A percentile compares a stretch with the other conserved stretches of the same genome.
These are phyloP conservation scores for Xestia ashworthii DNA, from an alignment of 2,888 invertebrate species.

Conservation along the genomic window DNA sequence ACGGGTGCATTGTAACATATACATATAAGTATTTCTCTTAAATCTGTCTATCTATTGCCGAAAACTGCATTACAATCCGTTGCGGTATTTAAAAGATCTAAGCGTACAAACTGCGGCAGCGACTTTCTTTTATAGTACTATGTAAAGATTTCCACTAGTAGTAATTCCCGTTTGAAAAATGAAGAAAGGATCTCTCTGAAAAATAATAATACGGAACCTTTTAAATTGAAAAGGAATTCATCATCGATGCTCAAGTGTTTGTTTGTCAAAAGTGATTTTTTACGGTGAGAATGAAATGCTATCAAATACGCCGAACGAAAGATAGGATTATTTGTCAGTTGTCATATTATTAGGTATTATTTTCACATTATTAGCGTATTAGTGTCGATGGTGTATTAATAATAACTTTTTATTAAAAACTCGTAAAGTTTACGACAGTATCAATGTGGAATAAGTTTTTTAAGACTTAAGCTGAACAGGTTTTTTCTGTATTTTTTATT, in stretches of 20 bases:
- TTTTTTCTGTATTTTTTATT: not conserved
- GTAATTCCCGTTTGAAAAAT: not conserved
- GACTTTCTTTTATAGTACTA: no score
- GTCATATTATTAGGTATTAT: constrained; percentile 31
- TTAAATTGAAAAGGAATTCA: not conserved
- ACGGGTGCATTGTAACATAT: no score
- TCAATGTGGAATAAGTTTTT: constrained; percentile 8
- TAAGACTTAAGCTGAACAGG: not conserved
- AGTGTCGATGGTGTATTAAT: constrained; percentile 39
- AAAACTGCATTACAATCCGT: no score
- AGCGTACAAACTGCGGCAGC: no score
- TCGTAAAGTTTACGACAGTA: constrained; percentile 34
- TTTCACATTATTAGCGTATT: constrained; percentile 41
- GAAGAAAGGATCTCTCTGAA: not conserved
- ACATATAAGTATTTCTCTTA: no score
- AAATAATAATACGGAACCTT: constrained; percentile 53
- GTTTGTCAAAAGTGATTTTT: constrained; percentile 71
- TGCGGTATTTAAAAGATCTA: no score
- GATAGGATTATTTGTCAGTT: constrained; percentile 36
- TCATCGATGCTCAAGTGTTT: constrained; percentile 56
- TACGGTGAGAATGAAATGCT: constrained; percentile 39
- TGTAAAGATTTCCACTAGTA: no score
- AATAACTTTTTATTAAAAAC: constrained; percentile 44
- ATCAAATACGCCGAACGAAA: constrained; percentile 33
- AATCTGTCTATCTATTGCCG: no score